phyloP scores from a whole-genome alignment of 2,797 vertebrate genomes.

The Mormyrus hasselquistii region DNA sequence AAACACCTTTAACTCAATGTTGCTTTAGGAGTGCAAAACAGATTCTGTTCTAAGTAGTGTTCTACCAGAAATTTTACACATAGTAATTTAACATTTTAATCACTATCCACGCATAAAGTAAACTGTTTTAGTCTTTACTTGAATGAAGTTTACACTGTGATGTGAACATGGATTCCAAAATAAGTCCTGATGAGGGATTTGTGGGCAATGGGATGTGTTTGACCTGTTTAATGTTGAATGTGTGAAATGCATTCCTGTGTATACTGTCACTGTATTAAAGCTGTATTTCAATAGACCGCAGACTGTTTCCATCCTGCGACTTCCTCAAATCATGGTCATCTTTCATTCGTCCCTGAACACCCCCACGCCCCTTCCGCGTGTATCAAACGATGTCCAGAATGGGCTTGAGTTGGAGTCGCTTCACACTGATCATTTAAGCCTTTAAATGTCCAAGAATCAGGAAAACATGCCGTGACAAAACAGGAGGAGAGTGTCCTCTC shows the following conservation, averaged over 20 bases:
- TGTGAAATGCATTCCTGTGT: slow-evolving; percentile 78
- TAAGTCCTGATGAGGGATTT: slow-evolving; percentile 74
- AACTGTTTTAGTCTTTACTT: slow-evolving; percentile 69
- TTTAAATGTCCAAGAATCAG: not conserved
- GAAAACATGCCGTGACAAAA: not conserved
- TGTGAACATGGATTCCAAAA: slow-evolving; percentile 57
- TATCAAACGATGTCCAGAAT: not conserved
- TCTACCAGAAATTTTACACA: not conserved
- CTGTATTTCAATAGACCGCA: slow-evolving; percentile 77
- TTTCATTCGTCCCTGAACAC: not conserved
- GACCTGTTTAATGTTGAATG: slow-evolving; percentile 89
- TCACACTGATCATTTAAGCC: not conserved
- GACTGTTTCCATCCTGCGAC: slow-evolving; percentile 65
- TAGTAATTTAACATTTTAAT: not conserved
- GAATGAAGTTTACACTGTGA: slow-evolving; percentile 63
- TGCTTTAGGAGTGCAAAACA: not conserved
- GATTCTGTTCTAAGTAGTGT: not conserved
- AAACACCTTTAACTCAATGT: not conserved
- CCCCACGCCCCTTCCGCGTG: not conserved
- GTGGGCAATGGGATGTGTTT: slow-evolving; percentile 86
- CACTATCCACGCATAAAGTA: slow-evolving; percentile 19
- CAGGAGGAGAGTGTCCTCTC: not conserved
- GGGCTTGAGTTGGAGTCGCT: not conserved
- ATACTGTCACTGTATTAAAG: slow-evolving; percentile 69
- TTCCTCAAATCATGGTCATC: not conserved